Base-by-base conservation (phyloP, 2,113 vertebrate genomes). In the Ursus arctos region DNA sequence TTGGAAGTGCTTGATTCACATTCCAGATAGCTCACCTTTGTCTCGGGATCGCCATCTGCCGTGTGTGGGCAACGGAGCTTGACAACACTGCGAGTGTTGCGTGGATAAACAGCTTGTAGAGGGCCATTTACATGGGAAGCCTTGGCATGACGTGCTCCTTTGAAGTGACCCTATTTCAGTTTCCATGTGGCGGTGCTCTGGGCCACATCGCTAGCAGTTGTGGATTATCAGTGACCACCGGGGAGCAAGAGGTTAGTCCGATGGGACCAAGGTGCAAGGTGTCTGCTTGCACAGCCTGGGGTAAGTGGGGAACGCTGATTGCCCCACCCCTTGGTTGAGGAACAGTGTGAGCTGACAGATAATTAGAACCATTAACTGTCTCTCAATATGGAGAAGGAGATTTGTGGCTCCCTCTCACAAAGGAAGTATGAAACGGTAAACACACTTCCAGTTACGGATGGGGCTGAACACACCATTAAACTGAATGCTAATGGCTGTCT, bases 361-460 rank as follows among this genome's bases (percentile, higher is more conserved):
- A 96, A 98, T 98, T 98, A 80, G 84, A 93, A 94, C 76, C 59
- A 96, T 94, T 97, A 87, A 89, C 59, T 91, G 90, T 28, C 40
- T 96, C 57, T 98, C 92, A 69, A 57, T 86, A 55, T 31, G 83
- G 85, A 94, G 47, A 88, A 91, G 74, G 83, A 97, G 95, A 96
- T 97, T 94, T 97, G 95, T 94, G 55, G 47, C 61, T 86, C 81
- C 33, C 13, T 57, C 57, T 97, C 79, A 83, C 6, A 59, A 72
- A 97, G 86, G 67, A 94, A 97, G 65, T 94, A 94, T 95, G 97
- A 91, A 97, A 80, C 9, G 24, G 94, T 98, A 97, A 98, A 97
- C 96, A 97, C 81, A 93, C 91, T 97, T 94, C 59, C 77, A 82
- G 96, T 97, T 98, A 93, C 84, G 80, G 82, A 97, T 98, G 97